Evolutionary conservation across 2,113 vertebrate genomes (phyloP).

Genomic region (Proterorhinus semilunaris): DNA sequence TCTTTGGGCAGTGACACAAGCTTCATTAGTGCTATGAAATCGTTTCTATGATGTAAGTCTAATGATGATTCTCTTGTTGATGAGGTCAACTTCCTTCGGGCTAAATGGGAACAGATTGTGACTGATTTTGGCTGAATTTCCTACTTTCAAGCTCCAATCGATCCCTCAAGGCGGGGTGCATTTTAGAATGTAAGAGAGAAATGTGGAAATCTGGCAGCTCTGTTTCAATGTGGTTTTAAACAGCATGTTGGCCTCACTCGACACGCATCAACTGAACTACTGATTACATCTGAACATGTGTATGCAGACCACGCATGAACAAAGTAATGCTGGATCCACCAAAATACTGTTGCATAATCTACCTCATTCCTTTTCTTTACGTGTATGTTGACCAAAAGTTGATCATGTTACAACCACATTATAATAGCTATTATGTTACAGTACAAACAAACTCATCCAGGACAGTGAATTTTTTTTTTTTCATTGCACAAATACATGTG

Average conservation of each 20-base stretch:
- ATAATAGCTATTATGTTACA: background rate
- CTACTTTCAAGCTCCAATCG: slow-evolving; percentile 21
- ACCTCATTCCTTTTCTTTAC: background rate
- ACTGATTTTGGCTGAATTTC: slow-evolving; percentile 16
- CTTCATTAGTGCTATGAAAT: slow-evolving; percentile 32
- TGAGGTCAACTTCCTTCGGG: slow-evolving; percentile 63
- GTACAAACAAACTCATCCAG: background rate
- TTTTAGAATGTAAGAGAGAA: slow-evolving; percentile 3
- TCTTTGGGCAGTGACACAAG: slow-evolving; percentile 32
- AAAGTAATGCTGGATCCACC: background rate
- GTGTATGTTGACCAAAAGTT: background rate
- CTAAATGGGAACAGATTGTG: slow-evolving; percentile 47
- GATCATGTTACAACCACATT: background rate
- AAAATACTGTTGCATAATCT: background rate
- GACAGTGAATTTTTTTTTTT: background rate
- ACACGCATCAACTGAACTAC: background rate
- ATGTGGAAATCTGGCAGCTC: background rate
- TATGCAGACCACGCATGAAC: slow-evolving; percentile 2
- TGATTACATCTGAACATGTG: slow-evolving; percentile 19
- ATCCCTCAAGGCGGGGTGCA: background rate
- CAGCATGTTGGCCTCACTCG: background rate
- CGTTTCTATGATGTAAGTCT: slow-evolving; percentile 56
- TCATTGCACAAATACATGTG: background rate
- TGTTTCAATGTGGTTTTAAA: slow-evolving; percentile 6
- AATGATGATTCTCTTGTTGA: slow-evolving; percentile 54